phyloP scores from a whole-genome alignment of 2,797 vertebrate species.

The Megaceryle alcyon region DNA sequence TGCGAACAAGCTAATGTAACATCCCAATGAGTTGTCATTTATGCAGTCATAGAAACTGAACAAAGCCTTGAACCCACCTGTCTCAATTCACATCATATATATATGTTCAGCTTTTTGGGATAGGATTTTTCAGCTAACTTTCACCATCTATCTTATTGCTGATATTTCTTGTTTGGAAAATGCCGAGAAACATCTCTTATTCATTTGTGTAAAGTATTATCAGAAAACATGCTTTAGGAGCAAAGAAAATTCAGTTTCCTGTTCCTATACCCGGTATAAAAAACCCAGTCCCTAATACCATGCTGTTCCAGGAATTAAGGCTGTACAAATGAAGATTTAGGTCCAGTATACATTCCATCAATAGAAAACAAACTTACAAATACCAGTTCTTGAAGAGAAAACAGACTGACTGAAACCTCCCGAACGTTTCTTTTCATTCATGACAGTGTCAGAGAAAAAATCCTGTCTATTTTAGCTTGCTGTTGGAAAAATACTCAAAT shows the following conservation, averaged over 20 bases:
- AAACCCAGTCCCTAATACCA: background rate
- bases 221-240: background rate
- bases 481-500: background rate
- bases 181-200: background rate
- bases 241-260: background rate
- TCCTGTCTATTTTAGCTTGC: background rate
- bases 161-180: background rate
- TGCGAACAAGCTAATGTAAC: background rate
- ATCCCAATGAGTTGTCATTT: background rate
- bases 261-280: background rate
- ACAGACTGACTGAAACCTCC: background rate
- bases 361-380: background rate
- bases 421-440: background rate
- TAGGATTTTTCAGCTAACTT: background rate
- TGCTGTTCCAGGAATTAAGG: background rate
- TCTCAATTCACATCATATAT: background rate
- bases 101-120: background rate
- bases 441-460: background rate
- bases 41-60: background rate
- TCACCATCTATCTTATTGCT: background rate
- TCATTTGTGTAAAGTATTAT: background rate
- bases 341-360: background rate
- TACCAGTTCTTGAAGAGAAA: background rate
- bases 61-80: background rate
- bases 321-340: background rate